Percentiles rank a stretch among this genome's conserved stretches.
Evolutionary conservation across 2,797 vertebrate genomes (phyloP).

Genomic region (Hephaestus fuliginosus): DNA sequence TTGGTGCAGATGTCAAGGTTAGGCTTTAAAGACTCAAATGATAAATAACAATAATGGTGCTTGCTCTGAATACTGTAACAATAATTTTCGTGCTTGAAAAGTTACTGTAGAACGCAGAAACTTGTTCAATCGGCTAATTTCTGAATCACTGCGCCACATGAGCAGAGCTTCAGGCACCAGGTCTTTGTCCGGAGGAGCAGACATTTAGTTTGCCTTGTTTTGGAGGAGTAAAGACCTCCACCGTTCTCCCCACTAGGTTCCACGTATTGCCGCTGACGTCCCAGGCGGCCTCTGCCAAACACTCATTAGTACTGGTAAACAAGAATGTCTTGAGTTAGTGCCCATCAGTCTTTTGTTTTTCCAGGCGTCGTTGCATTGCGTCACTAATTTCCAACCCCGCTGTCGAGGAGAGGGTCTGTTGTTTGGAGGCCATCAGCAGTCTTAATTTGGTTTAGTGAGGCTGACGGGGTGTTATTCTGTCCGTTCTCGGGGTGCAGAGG

Average conservation of each 20-base stretch:
- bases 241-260: background rate
- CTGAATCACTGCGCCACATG: background rate
- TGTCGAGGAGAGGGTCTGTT: conserved; percentile 11
- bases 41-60: background rate
- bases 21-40: background rate
- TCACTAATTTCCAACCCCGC: conserved; percentile 11
- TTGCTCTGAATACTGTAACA: background rate
- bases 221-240: background rate
- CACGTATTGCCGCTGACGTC: background rate
- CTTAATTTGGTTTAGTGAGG: conserved; percentile 12
- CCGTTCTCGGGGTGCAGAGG: background rate
- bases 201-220: background rate
- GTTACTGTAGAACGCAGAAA: background rate
- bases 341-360: conserved; percentile 24
- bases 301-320: conserved; percentile 21
- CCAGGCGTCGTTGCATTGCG: background rate
- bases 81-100: background rate
- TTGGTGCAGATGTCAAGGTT: background rate
- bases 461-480: conserved; percentile 18
- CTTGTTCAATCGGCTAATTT: background rate
- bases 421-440: background rate
- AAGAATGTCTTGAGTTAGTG: background rate
- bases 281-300: conserved; percentile 6
- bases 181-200: background rate
- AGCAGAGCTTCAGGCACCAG: background rate